Conservation (phyloP, 2,113 vertebrate genomes). For the Actenoides hombroni region DNA sequence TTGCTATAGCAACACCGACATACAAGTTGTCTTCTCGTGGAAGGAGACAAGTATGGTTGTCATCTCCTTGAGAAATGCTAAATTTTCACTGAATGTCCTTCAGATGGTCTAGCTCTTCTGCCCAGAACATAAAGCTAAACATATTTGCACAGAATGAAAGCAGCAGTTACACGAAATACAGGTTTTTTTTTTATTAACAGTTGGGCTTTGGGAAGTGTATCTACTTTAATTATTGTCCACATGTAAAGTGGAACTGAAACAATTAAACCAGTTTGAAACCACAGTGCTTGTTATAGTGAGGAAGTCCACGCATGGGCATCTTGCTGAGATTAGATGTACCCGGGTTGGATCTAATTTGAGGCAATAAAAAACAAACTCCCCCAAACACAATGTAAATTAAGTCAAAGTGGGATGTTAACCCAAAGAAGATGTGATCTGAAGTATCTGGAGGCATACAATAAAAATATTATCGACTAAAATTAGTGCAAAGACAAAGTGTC, state of each 20-base stretch:
- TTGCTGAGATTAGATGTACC: not conserved
- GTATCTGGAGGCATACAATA: not conserved
- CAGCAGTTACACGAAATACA: not conserved
- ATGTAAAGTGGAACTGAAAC: constrained; percentile 38
- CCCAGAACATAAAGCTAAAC: not conserved
- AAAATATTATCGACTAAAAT: not conserved
- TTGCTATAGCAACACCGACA: not conserved
- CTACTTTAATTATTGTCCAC: not conserved
- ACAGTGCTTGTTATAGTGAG: not conserved
- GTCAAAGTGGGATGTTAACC: not conserved
- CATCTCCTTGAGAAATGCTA: not conserved
- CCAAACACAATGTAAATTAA: not conserved
- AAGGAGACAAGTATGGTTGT: not conserved
- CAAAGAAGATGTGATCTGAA: not conserved
- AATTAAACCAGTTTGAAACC: constrained; percentile 20
- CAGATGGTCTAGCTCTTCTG: not conserved
- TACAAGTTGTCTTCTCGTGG: not conserved
- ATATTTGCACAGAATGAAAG: not conserved
- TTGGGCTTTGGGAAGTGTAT: not conserved
- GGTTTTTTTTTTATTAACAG: not conserved
- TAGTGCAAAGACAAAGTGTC: not conserved
- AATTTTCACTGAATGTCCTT: not conserved
- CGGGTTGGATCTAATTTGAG: not conserved
- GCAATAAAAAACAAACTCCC: not conserved
- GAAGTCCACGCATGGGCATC: not conserved